Base-by-base conservation (phyloP, 2,113 vertebrate species). In the Onychostoma macrolepis region DNA sequence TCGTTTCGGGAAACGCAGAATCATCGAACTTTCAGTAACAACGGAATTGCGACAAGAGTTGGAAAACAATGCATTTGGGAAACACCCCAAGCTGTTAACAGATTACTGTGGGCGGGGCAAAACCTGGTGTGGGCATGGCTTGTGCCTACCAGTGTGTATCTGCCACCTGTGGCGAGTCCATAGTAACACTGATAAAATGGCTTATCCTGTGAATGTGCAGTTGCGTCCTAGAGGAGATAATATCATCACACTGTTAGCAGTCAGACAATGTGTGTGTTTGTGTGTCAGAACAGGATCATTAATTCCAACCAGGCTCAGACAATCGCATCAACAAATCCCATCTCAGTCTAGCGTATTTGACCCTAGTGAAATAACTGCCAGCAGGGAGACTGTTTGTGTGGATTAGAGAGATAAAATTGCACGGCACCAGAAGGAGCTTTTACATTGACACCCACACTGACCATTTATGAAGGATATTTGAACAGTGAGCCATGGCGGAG, bases 361-460 rank as follows among this genome's bases (percentile, higher is more conserved):
- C 48, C 76, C 61, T 28, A 83, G 80, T 48, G 80, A 69, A 67
- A 69, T 41, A 83, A 69, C 71, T 83, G 80, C 79, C 84, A 86
- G 72, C 45, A 77, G 58, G 45, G 30, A 85, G 56, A 85, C 61
- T 67, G 74, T 71, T 86, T 79, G 80, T 79, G 84, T 86, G 87
- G 80, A 88, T 86, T 88, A 79, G 80, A 84, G 45, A 86, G 87
- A 88, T 86, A 79, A 83, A 82, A 86, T 74, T 36, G 45, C 84
- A 38, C 11, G 65, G 48, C 71, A 56, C 75, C 71, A 45, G 36
- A 83, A 77, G 45, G 56, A 63, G 36, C 58, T 77, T 33, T 36
- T 61, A 82, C 84, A 58, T n/a, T 76, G 74, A 28, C 63, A 83
- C 61, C 80, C 41, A 83, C 63, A 83, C 41, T 48, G 61, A 71